Conservation (phyloP, 1,140 invertebrate genomes). For the Odontomachus brunneus region DNA sequence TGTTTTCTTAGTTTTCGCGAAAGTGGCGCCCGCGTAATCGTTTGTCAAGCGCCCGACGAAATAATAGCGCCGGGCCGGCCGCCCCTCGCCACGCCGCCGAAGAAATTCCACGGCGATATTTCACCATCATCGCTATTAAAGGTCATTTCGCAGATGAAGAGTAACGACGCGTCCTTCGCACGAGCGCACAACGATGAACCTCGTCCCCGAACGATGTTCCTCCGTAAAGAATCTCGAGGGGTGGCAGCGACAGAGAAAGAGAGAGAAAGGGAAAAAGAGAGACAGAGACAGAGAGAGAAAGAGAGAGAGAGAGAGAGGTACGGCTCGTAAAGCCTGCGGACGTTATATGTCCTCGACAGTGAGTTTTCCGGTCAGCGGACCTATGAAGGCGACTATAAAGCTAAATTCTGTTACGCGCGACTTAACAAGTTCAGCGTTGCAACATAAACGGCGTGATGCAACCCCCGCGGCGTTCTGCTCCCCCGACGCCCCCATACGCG, state of each 20-base stretch:
- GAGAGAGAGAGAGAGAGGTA: too few species aligned
- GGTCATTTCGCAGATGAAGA: constrained; percentile 78
- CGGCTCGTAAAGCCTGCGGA: constrained; percentile 32
- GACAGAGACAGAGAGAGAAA: too few species aligned
- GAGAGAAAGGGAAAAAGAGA: too few species aligned
- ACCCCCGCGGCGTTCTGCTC: too few species aligned
- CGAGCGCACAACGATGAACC: constrained; percentile 54
- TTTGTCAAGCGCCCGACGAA: constrained; percentile 76
- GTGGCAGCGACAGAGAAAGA: not conserved
- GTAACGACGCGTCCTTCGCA: constrained; percentile 77
- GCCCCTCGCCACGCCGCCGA: constrained; percentile 9
- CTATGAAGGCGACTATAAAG: not conserved
- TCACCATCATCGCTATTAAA: constrained; percentile 80
- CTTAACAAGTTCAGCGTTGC: not conserved
- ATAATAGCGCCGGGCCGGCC: constrained; percentile 70
- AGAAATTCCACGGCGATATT: constrained; percentile 74
- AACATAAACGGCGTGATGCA: not conserved
- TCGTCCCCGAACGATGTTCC: constrained; percentile 40
- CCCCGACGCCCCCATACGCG: too few species aligned
- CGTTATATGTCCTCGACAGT: constrained; percentile 16
- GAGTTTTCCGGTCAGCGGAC: constrained; percentile 31
- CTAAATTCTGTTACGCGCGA: constrained; percentile 27
- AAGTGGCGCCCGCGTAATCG: constrained; percentile 74
- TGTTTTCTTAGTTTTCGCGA: constrained; percentile 76
- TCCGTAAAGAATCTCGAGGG: constrained; percentile 50